Conservation (phyloP, 2,888 invertebrate species). For the Parthenolecanium corni region DNA sequence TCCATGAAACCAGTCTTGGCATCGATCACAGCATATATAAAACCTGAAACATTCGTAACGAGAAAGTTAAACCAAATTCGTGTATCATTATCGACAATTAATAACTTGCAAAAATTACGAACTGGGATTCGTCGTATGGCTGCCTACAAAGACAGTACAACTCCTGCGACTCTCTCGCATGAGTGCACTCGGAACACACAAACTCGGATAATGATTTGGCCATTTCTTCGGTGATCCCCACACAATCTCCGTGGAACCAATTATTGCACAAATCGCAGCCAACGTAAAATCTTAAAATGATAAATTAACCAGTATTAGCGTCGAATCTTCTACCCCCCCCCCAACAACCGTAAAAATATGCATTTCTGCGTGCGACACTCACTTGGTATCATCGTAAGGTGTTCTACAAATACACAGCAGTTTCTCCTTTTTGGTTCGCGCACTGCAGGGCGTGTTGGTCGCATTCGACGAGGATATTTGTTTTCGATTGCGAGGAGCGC, state of each 20-base stretch:
- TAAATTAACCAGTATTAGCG: background rate
- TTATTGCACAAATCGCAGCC: slow-evolving; percentile 95
- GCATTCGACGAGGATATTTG: background rate
- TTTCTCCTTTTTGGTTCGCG: slow-evolving; percentile 46
- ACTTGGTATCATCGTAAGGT: slow-evolving; percentile 91
- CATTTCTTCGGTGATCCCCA: slow-evolving; percentile 82
- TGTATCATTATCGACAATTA: background rate
- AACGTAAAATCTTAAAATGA: slow-evolving; percentile 68
- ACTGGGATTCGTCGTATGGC: slow-evolving; percentile 96
- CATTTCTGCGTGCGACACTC: slow-evolving; percentile 36
- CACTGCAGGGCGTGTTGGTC: background rate
- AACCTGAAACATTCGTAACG: slow-evolving; percentile 49
- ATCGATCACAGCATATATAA: slow-evolving; percentile 97
- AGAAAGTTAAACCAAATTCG: background rate
- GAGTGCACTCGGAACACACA: slow-evolving; percentile 72
- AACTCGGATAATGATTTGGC: slow-evolving; percentile 83
- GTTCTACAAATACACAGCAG: slow-evolving; percentile 84
- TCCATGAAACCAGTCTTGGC: slow-evolving; percentile 99
- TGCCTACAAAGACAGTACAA: slow-evolving; percentile 91
- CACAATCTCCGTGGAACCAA: slow-evolving; percentile 98
- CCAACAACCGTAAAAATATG: background rate
- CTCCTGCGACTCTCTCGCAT: slow-evolving; percentile 77
- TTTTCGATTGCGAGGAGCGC: background rate
- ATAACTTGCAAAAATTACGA: slow-evolving; percentile 40
- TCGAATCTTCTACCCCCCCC: background rate